phyloP scores from a whole-genome alignment of 2,888 invertebrate genomes.

The Melieria omissa region DNA sequence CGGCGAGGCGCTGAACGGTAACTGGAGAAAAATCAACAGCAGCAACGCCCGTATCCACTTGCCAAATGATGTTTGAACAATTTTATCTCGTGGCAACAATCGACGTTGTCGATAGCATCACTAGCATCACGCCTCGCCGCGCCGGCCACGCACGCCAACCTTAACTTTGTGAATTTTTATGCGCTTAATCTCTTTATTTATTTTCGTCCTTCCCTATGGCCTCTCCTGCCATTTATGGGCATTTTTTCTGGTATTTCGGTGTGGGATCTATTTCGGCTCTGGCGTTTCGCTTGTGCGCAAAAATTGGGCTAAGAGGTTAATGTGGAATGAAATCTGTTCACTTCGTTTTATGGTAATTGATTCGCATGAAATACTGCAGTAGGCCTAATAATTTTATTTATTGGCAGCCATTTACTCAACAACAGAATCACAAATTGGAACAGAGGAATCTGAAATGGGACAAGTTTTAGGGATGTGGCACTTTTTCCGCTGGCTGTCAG shows the following conservation, averaged over 20 bases:
- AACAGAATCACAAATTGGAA: no score
- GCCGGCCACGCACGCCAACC: background rate
- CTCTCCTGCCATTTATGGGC: background rate
- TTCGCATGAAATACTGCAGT: background rate
- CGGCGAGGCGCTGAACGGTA: background rate
- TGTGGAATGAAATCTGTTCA: slow-evolving; percentile 9
- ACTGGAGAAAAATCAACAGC: slow-evolving; percentile 18
- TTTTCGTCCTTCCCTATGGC: background rate
- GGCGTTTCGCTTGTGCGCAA: no score
- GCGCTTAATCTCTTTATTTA: background rate
- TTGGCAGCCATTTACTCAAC: background rate
- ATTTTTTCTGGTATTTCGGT: background rate
- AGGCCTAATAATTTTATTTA: background rate
- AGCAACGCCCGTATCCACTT: slow-evolving; percentile 1
- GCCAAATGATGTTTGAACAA: slow-evolving; percentile 19
- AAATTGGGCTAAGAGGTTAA: slow-evolving; percentile 15
- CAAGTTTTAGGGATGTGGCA: no score
- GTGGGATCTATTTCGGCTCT: no score
- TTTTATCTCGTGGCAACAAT: slow-evolving; percentile 10
- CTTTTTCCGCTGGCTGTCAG: no score
- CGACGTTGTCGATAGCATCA: background rate
- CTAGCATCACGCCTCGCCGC: background rate
- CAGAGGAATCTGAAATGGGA: no score
- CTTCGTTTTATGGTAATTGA: slow-evolving; percentile 12
- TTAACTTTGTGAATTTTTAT: background rate